A percentile compares a stretch with the other conserved stretches of the same genome.
Evolutionary conservation across 2,797 vertebrate genomes (phyloP).

Genomic region (Mionectes olivaceus): DNA sequence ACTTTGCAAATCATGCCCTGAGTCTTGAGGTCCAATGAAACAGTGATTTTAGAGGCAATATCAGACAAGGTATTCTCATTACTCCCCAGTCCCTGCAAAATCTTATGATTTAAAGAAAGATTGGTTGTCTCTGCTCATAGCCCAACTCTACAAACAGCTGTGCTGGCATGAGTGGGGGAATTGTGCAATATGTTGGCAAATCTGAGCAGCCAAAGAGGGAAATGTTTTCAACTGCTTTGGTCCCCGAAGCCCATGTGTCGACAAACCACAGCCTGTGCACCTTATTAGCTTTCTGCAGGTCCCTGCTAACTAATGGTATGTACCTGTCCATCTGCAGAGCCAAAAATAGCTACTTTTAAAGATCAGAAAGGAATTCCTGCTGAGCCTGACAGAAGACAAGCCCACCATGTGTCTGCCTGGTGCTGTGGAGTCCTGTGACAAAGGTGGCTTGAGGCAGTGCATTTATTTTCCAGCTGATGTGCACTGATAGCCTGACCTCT

Average conservation of each 20-base stretch:
- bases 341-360: not conserved
- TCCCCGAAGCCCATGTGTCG: not conserved
- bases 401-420: not conserved
- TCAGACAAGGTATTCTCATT: not conserved
- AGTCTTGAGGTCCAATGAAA: not conserved
- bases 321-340: not conserved
- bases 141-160: not conserved
- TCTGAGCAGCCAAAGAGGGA: not conserved
- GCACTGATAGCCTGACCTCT: not conserved
- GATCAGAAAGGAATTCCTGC: slow-evolving; percentile 1
- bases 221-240: not conserved
- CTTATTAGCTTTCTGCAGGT: not conserved
- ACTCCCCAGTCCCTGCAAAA: not conserved
- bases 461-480: not conserved
- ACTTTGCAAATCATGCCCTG: not conserved
- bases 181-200: not conserved
- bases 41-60: not conserved
- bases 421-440: not conserved
- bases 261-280: not conserved
- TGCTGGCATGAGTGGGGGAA: not conserved
- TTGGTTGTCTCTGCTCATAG: not conserved
- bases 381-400: not conserved
- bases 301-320: not conserved
- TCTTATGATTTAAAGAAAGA: not conserved
- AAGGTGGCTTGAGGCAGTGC: not conserved